phyloP scores from a whole-genome alignment of 92 coral and sea anemone species.

The Phenganax subtilis region DNA sequence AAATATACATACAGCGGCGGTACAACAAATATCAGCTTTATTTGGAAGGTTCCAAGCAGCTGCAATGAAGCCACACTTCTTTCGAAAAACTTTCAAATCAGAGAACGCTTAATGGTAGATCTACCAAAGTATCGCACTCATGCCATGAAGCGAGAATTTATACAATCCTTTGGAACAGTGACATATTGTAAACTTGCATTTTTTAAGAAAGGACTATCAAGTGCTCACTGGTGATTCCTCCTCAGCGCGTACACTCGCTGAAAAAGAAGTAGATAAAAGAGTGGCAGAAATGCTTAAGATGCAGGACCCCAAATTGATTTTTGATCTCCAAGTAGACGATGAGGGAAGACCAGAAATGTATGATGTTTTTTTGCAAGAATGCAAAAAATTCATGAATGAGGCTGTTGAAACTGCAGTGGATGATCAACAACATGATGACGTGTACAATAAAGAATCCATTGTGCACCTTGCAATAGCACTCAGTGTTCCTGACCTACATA shows the following conservation, averaged over 20 bases:
- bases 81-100: no score
- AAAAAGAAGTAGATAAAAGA: constrained; percentile 40
- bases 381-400: constrained; percentile 27
- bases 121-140: no score
- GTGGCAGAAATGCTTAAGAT: constrained; percentile 30
- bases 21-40: no score
- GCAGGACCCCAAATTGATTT: constrained; percentile 38
- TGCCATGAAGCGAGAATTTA: no score
- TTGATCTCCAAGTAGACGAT: constrained; percentile 33
- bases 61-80: no score
- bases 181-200: constrained; percentile 36
- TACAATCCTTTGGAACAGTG: constrained; percentile 21
- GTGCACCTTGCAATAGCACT: constrained; percentile 43
- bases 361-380: constrained; percentile 28
- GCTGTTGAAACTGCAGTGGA: constrained; percentile 48
- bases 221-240: constrained; percentile 35
- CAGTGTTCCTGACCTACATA: constrained; percentile 37
- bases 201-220: constrained; percentile 16
- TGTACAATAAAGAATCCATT: constrained; percentile 13
- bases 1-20: no score
- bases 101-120: no score
- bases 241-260: constrained; percentile 17
- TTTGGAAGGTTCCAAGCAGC: no score
- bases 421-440: constrained; percentile 38
- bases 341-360: constrained; percentile 35